Percentiles rank a stretch among this genome's conserved stretches.
phyloP scores from a whole-genome alignment of 2,113 vertebrate genomes.

The Nycticorax nycticorax region DNA sequence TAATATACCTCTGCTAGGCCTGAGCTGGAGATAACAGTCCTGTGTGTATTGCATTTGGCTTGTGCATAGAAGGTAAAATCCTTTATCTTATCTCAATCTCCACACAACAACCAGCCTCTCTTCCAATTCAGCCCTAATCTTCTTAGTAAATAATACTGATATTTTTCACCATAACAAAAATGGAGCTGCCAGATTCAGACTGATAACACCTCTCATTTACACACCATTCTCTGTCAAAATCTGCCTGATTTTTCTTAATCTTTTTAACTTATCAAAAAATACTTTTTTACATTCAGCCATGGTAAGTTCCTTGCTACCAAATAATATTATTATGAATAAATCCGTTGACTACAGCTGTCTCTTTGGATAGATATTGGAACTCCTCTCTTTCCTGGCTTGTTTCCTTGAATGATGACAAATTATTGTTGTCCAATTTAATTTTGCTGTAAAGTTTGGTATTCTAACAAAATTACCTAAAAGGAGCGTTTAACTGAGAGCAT shows the following conservation, averaged over 20 bases:
- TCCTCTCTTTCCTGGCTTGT: conserved; percentile 26
- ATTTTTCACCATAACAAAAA: conserved; percentile 92
- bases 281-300: conserved; percentile 80
- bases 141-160: conserved; percentile 99
- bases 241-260: conserved; percentile 83
- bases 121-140: conserved; percentile 98
- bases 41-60: conserved; percentile 79
- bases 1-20: conserved; percentile 90
- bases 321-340: conserved; percentile 82
- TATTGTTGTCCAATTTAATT: conserved; percentile 61
- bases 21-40: conserved; percentile 88
- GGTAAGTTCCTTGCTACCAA: conserved; percentile 76
- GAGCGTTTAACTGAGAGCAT: conserved; percentile 34
- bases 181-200: conserved; percentile 81
- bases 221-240: conserved; percentile 87
- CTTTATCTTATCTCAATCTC: conserved; percentile 98
- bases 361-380: conserved; percentile 63
- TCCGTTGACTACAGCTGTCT: conserved; percentile 74
- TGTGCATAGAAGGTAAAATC: conserved; percentile 83
- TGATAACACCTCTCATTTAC: conserved; percentile 90
- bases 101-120: conserved; percentile 97
- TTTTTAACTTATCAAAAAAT: conserved; percentile 84
- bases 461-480: conserved; percentile 26
- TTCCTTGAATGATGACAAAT: conserved; percentile 63
- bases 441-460: conserved; percentile 62